Evolutionary conservation across 1,140 invertebrate species (phyloP).

Genomic region (Aplysia californica): DNA sequence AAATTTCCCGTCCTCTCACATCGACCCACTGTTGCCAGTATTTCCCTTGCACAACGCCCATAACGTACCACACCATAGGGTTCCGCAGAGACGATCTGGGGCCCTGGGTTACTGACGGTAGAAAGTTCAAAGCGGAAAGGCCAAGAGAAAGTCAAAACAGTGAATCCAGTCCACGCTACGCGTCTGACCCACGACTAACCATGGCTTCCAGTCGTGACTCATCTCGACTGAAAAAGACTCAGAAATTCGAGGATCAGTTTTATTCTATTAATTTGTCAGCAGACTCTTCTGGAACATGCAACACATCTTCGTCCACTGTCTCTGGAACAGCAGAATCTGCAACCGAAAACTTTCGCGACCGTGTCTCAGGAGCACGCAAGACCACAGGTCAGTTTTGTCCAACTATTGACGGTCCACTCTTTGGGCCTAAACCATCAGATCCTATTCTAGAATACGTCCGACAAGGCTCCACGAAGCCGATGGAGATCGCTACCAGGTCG

Average conservation of each 20-base stretch:
- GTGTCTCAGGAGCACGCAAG: too few relatives aligned
- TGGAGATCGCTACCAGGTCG: slow-evolving; percentile 15
- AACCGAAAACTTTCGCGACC: too few relatives aligned
- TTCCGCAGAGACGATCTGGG: neutral
- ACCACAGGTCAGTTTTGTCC: too few relatives aligned
- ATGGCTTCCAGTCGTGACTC: too few relatives aligned
- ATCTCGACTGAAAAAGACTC: neutral
- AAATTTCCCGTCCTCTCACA: too few relatives aligned
- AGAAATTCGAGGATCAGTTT: too few relatives aligned
- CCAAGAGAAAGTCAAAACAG: neutral
- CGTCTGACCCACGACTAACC: neutral
- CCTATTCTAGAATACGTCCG: slow-evolving; percentile 16
- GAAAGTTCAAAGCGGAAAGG: neutral
- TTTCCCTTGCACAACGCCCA: slow-evolving; percentile 29
- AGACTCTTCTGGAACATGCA: too few relatives aligned
- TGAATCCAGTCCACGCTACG: neutral
- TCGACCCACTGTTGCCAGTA: too few relatives aligned
- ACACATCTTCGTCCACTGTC: too few relatives aligned
- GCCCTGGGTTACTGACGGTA: too few relatives aligned
- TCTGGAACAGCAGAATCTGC: too few relatives aligned
- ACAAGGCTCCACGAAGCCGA: neutral
- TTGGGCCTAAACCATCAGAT: neutral
- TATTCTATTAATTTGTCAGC: neutral
- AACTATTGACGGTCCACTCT: neutral
- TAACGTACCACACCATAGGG: slow-evolving; percentile 27